Percentiles rank a stretch among this genome's conserved stretches.
These are phyloP conservation scores for Poeciliopsis presidionis DNA, from an alignment of 2,797 vertebrate species.

Conservation along the genomic window DNA sequence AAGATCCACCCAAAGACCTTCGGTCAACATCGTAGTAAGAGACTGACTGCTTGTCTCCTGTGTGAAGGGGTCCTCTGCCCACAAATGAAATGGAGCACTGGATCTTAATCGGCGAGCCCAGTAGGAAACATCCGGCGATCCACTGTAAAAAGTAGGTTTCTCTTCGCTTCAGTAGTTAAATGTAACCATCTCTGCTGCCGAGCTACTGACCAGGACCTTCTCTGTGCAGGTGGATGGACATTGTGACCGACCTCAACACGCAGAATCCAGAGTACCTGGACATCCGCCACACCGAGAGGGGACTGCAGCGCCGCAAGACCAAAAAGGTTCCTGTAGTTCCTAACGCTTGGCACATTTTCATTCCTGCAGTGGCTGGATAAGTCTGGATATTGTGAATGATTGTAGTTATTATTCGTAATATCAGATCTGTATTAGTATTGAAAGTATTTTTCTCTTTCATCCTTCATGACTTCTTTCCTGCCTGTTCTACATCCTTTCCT, in stretches of 20 bases:
- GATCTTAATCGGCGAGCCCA: slow-evolving; percentile 98
- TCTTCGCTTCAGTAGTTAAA: not conserved
- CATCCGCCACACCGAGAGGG: slow-evolving; percentile 95
- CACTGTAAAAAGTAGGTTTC: slow-evolving; percentile 95
- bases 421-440: not conserved
- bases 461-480: too few species aligned
- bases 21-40: not conserved
- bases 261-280: slow-evolving; percentile 98
- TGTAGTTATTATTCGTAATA: not conserved
- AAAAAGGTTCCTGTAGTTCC: slow-evolving; percentile 85
- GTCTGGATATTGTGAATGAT: not conserved
- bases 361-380: not conserved
- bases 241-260: slow-evolving; percentile 96
- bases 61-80: slow-evolving; percentile 84
- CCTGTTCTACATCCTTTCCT: too few species aligned
- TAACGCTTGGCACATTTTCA: not conserved
- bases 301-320: slow-evolving; percentile 94
- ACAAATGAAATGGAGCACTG: slow-evolving; percentile 93
- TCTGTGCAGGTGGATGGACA: slow-evolving; percentile 91
- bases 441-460: not conserved
- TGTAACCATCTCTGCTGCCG: not conserved
- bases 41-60: slow-evolving; percentile 12
- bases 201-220: slow-evolving; percentile 11
- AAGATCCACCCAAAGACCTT: not conserved
- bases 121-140: slow-evolving; percentile 96